Evolutionary conservation across 53 echinoderm and acorn worm genomes (phyloP), one percentile per base, ranked within the genome.

Genomic region (Echinometra lucunter): DNA sequence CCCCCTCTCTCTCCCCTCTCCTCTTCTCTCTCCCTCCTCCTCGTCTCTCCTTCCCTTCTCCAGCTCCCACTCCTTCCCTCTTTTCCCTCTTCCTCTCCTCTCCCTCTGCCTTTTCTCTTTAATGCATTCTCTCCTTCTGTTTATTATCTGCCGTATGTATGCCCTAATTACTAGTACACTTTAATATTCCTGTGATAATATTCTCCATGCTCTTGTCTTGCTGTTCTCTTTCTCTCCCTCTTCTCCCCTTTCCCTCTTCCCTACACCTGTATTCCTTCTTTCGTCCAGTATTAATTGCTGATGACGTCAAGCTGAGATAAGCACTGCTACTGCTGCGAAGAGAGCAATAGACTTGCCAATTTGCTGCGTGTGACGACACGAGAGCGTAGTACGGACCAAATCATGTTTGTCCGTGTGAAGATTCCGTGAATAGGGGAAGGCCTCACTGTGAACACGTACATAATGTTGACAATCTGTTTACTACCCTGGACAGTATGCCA

Each of bases 301-400:
- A 89, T 89, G 89, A 89, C 89, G 89, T 89, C 89, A 89, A 89
- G 60, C 89, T 37, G 60, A 58, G 60, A 57, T 60, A 34, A 58
- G 89, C 60, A 89, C 47, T 49, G 85, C 85, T 49, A 28, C 49
- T 85, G 49, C 45, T 47, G 53, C 85, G 37, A 28, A 85, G 85
- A 28, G 49, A 45, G 85, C 85, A 85, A 85, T 85, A 47, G 85
- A 47, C 85, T 85, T 85, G 85, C 85, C 85, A 85, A 85, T 85
- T 85, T 85, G 28, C 49, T 15, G n/a, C 13, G 12, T 45, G 85
- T 85, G 85, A 85, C 49, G 85, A 85, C 85, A 85, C 85, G 42
- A 21, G 85, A 85, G 85, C 85, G 49, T 63, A 30, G 85, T n/a
- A 28, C 85, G 28, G 47, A 49, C 85, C 49, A 44, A 15, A 74